Conservation (phyloP, 2,113 vertebrate species). For the Vombatus ursinus region DNA sequence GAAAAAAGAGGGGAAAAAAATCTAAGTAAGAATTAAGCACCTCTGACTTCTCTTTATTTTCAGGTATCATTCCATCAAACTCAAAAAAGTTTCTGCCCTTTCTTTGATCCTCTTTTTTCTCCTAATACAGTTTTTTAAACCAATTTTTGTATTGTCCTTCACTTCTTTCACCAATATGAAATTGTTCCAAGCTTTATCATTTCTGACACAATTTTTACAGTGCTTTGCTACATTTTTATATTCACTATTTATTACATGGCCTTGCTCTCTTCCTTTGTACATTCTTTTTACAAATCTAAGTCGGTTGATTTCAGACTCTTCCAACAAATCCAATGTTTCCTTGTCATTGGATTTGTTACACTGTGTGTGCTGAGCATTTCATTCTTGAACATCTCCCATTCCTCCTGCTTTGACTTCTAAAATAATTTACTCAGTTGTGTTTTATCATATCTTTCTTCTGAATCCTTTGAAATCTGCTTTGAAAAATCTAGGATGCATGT, state of each 20-base stretch:
- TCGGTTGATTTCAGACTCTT: neutral
- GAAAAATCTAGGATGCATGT: neutral
- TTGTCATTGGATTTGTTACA: neutral
- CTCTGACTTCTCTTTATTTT: neutral
- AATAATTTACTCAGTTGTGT: neutral
- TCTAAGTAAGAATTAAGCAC: neutral
- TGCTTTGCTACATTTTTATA: neutral
- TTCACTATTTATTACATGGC: neutral
- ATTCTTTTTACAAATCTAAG: neutral
- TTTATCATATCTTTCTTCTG: neutral
- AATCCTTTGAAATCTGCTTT: neutral
- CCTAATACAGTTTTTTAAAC: neutral
- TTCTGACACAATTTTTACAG: neutral
- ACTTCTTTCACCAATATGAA: neutral
- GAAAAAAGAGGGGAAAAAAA: neutral
- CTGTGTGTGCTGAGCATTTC: neutral
- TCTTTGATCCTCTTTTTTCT: neutral
- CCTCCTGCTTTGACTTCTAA: neutral
- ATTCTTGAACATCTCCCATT: neutral
- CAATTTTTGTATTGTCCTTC: neutral
- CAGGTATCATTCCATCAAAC: neutral
- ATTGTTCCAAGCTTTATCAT: neutral
- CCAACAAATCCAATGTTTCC: neutral
- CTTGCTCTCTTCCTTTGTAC: neutral
- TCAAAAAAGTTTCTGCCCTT: neutral